Percentiles rank a stretch among this genome's conserved stretches.
Conservation (phyloP, 2,113 vertebrate genomes). For the Mirounga angustirostris region DNA sequence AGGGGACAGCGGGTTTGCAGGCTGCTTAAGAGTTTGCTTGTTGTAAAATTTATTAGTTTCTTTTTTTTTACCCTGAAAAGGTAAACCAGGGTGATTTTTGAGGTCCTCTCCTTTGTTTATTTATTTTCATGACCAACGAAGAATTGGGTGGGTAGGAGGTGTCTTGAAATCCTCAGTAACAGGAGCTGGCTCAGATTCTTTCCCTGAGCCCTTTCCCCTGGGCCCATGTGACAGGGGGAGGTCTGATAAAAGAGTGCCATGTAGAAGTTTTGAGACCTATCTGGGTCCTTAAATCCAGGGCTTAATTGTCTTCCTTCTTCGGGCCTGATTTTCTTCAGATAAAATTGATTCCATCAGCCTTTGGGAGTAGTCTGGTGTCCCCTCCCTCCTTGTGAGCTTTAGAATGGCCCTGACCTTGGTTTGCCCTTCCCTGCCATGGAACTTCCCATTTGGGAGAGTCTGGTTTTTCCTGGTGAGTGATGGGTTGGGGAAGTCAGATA, state of each 20-base stretch:
- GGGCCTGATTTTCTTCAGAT: neutral
- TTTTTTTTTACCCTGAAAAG: neutral
- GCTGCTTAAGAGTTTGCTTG: neutral
- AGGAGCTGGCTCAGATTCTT: neutral
- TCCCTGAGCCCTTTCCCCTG: neutral
- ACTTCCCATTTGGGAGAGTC: neutral
- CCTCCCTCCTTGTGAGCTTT: neutral
- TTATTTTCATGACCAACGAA: slow-evolving; percentile 7
- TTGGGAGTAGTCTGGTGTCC: neutral
- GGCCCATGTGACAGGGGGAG: neutral
- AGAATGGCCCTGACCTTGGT: neutral
- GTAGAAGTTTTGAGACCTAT: neutral
- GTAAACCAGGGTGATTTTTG: slow-evolving; percentile 1
- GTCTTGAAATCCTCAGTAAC: neutral
- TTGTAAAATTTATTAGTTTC: neutral
- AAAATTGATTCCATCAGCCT: neutral
- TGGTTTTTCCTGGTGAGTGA: neutral
- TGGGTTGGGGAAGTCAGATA: neutral
- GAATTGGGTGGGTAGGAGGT: too few species aligned
- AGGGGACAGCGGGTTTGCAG: slow-evolving; percentile 60
- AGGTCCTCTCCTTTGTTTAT: neutral
- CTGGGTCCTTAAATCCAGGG: neutral
- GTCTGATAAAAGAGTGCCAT: neutral
- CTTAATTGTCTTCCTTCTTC: neutral
- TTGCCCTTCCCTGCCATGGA: neutral